These are phyloP conservation scores for Scolopax rusticola DNA, from an alignment of 2,797 vertebrate species.

Conservation along the genomic window DNA sequence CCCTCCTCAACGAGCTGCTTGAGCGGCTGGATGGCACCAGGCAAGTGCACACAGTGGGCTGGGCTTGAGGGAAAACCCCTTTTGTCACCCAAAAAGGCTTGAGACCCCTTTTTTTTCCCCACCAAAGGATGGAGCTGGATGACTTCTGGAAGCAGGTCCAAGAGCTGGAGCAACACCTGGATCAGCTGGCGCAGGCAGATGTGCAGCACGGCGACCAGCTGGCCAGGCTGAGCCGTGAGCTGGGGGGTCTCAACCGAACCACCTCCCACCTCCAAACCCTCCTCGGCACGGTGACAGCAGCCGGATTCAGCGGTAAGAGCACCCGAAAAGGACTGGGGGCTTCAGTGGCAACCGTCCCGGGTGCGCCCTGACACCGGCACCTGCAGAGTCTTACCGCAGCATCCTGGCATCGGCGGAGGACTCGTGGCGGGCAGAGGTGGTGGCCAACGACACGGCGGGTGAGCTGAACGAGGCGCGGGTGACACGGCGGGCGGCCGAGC, in stretches of 20 bases:
- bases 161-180: constrained; percentile 76
- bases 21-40: constrained; percentile 82
- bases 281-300: constrained; percentile 68
- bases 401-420: constrained; percentile 76
- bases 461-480: constrained; percentile 72
- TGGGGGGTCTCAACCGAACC: constrained; percentile 78
- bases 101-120: not conserved
- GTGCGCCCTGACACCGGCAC: not conserved
- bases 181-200: constrained; percentile 37
- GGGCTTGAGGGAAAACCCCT: not conserved
- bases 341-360: not conserved
- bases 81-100: not conserved
- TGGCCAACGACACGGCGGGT: constrained; percentile 67
- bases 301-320: constrained; percentile 81
- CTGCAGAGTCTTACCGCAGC: constrained; percentile 81
- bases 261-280: constrained; percentile 67
- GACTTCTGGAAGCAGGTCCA: constrained; percentile 85
- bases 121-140: constrained; percentile 83
- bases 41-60: constrained; percentile 53
- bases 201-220: constrained; percentile 31
- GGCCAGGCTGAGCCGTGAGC: constrained; percentile 68
- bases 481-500: constrained; percentile 43
- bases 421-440: constrained; percentile 74
- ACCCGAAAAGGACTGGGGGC: rapidly evolving
- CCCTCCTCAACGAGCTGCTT: constrained; percentile 76